Percentiles rank a stretch among this genome's conserved stretches.
Evolutionary conservation across 1,140 invertebrate species (phyloP).

Genomic region (Papilio polytes): DNA sequence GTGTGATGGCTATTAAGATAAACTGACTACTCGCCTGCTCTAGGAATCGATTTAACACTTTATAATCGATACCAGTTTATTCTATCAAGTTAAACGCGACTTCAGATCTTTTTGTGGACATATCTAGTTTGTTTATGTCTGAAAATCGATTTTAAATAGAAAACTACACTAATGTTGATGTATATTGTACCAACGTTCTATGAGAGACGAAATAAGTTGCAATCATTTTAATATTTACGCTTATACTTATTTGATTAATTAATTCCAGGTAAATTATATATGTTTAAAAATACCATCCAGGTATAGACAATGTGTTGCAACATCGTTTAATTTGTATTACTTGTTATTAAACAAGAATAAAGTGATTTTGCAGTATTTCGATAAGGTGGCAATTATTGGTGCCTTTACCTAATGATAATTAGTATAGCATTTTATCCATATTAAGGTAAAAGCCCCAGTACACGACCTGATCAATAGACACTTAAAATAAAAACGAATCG

Average conservation of each 20-base stretch:
- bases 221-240: neutral
- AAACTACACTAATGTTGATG: neutral
- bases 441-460: neutral
- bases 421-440: neutral
- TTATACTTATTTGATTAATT: too few relatives aligned
- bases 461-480: neutral
- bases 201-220: neutral
- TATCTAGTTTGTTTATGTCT: neutral
- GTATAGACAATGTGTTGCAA: neutral
- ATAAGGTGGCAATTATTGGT: neutral
- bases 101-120: neutral
- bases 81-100: neutral
- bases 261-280: too few relatives aligned
- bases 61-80: conserved; percentile 34
- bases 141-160: neutral
- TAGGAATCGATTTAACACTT: conserved; percentile 34
- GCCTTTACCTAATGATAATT: neutral
- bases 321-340: neutral
- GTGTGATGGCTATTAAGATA: conserved; percentile 33
- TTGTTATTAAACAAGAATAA: neutral
- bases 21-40: conserved; percentile 11
- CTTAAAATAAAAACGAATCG: neutral
- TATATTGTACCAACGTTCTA: neutral
- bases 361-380: neutral
- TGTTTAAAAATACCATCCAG: too few relatives aligned